Evolutionary conservation across 2,113 vertebrate genomes (phyloP), one percentile per base, ranked within the genome.

Genomic region (Ondatra zibethicus): DNA sequence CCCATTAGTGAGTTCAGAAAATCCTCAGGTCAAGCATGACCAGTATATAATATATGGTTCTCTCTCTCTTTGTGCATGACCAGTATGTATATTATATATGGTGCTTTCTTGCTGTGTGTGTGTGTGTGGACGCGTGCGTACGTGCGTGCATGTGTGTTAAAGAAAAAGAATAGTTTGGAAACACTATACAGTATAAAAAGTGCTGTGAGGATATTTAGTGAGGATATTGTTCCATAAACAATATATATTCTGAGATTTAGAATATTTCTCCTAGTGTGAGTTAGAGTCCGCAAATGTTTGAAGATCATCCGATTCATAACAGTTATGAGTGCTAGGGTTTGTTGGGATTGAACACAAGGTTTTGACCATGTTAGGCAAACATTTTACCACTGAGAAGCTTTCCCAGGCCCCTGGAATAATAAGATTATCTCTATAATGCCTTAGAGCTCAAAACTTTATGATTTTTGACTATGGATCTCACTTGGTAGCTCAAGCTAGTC

Each of bases 121-220:
- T 58, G 1, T 58, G 19, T 21, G 55, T 58, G 16, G n/a, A n/a
- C 0, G 1, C 5, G 17, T 1, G 17, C 55, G n/a, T n/a, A 55
- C 16, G 1, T 55, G 55, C 17, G 0, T 63, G 61, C 61, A 0
- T 58, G 61, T 63, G 61, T 63, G 2, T 5, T 55, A 12, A 4
- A 7, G 14, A 94, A 91, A 82, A 52, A 75, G 16, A 65, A 90
- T 50, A 80, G 21, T 68, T 45, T 36, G 55, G 21, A 88, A 72
- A 55, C 5, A 86, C 45, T 21, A n/a, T 72, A 89, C 81, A 91
- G 88, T 72, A 91, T 84, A 39, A 81, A 92, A 92, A 93, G 33
- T 50, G 6, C 12, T 76, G 7, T n/a, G 12, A 92, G 81, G 25
- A 45, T 89, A 93, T n/a, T 95, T 58, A 58, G 7, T 50, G 16